Evolutionary conservation across 2,888 invertebrate species (phyloP).

Genomic region (Orchesellides sinensis): DNA sequence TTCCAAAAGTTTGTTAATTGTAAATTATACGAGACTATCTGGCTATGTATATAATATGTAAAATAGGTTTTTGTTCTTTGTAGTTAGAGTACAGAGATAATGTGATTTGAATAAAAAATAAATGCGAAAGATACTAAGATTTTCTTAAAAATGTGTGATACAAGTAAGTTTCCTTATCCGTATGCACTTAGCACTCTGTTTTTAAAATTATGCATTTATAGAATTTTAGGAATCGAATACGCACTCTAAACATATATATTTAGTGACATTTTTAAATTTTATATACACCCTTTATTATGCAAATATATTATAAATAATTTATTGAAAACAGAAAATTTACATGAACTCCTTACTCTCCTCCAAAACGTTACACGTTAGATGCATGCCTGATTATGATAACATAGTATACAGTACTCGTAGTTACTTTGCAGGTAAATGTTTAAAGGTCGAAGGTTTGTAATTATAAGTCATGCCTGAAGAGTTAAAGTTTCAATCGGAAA

Average conservation of each 20-base stretch:
- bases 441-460: slow-evolving; percentile 2
- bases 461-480: neutral
- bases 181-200: too few species aligned
- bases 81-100: neutral
- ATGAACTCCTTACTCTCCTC: too few species aligned
- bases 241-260: too few species aligned
- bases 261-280: too few species aligned
- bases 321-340: too few species aligned
- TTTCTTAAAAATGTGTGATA: neutral
- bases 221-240: too few species aligned
- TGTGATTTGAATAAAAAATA: slow-evolving; percentile 11
- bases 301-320: too few species aligned
- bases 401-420: slow-evolving; percentile 1
- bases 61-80: slow-evolving; percentile 7
- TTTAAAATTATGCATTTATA: too few species aligned
- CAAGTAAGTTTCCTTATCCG: too few species aligned
- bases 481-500: neutral
- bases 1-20: slow-evolving; percentile 5
- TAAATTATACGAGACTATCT: neutral
- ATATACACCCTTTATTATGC: too few species aligned
- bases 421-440: slow-evolving; percentile 31
- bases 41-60: neutral
- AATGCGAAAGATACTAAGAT: neutral
- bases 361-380: neutral
- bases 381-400: neutral